Evolutionary conservation across 2,888 invertebrate genomes (phyloP).

Genomic region (Drosophila hamatofila): DNA sequence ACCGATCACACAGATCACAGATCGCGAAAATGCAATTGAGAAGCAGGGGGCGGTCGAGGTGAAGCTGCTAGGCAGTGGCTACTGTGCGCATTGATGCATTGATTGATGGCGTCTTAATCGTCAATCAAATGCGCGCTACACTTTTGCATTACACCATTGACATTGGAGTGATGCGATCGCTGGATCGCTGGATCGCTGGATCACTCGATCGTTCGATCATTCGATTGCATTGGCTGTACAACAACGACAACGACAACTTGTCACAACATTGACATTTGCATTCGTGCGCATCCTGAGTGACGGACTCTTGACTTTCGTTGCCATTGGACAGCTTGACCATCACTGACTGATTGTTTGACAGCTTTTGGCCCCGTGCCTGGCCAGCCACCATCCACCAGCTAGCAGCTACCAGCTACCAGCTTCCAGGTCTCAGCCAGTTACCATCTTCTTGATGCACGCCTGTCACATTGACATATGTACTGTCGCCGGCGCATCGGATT

Average conservation of each 20-base stretch:
- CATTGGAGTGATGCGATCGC: slow-evolving; percentile 40
- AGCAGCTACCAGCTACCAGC: background rate
- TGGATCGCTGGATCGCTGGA: slow-evolving; percentile 26
- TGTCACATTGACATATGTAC: slow-evolving; percentile 80
- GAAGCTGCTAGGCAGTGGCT: slow-evolving; percentile 38
- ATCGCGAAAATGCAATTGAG: slow-evolving; percentile 14
- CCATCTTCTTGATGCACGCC: slow-evolving; percentile 63
- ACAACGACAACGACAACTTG: slow-evolving; percentile 76
- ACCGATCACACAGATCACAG: slow-evolving; percentile 41
- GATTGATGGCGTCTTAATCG: slow-evolving; percentile 85
- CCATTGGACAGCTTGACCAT: slow-evolving; percentile 47
- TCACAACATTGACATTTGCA: slow-evolving; percentile 78
- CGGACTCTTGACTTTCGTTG: slow-evolving; percentile 46
- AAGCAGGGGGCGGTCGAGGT: no score
- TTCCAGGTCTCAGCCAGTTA: slow-evolving; percentile 11
- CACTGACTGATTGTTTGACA: slow-evolving; percentile 78
- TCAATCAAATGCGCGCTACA: slow-evolving; percentile 84
- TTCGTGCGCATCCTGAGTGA: slow-evolving; percentile 78
- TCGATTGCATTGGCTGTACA: slow-evolving; percentile 32
- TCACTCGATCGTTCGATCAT: slow-evolving; percentile 33
- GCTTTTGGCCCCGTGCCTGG: slow-evolving; percentile 29
- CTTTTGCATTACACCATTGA: slow-evolving; percentile 71
- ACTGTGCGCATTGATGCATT: slow-evolving; percentile 77
- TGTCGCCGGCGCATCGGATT: slow-evolving; percentile 46
- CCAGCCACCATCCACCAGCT: background rate